Conservation (phyloP, 2,113 vertebrate genomes). For the Carlito syrichta region DNA sequence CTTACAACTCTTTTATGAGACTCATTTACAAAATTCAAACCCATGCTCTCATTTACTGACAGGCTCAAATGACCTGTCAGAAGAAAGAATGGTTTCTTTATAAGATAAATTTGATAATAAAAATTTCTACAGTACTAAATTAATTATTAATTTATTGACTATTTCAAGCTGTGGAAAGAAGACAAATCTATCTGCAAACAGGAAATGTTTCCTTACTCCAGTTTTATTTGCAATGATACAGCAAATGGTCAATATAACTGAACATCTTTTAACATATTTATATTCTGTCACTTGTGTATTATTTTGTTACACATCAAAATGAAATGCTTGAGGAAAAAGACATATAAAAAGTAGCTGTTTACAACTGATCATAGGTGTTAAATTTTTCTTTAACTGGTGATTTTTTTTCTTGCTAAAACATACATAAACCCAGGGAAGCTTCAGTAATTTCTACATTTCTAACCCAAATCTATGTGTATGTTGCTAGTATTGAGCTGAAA, state of each 20-base stretch:
- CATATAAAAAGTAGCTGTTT: constrained; percentile 57
- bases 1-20: not conserved
- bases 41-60: not conserved
- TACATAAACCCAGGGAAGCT: not conserved
- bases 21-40: constrained; percentile 33
- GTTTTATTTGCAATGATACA: constrained; percentile 11
- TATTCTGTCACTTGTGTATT: constrained; percentile 48
- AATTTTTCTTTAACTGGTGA: constrained; percentile 54
- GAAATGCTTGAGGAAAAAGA: constrained; percentile 50
- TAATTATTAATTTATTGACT: constrained; percentile 42
- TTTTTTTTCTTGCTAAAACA: constrained; percentile 48
- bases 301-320: constrained; percentile 54
- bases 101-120: constrained; percentile 32
- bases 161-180: not conserved
- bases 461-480: not conserved
- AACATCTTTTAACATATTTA: constrained; percentile 48
- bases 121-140: constrained; percentile 9
- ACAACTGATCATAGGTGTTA: constrained; percentile 61
- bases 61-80: constrained; percentile 24
- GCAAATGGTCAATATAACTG: constrained; percentile 34
- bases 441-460: constrained; percentile 1
- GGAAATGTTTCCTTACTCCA: constrained; percentile 18
- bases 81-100: constrained; percentile 24
- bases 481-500: not conserved
- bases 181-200: not conserved